Base-by-base conservation (phyloP, 2,113 vertebrate genomes). In the Hepsetus odoe region DNA sequence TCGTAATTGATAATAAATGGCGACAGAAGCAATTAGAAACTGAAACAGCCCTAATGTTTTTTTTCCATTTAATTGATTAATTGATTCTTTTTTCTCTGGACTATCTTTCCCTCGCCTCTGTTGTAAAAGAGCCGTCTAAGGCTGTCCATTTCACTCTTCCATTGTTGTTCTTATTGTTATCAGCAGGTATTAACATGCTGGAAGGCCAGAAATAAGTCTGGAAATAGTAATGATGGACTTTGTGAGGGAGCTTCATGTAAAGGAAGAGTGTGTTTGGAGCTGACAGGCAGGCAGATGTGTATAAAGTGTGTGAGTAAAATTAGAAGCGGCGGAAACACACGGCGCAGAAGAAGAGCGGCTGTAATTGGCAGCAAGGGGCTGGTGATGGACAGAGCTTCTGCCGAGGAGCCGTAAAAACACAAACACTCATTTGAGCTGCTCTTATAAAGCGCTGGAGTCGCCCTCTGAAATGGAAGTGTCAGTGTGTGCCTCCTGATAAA, bases 401-500 rank as follows among this genome's bases (percentile, higher is more conserved):
- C 42, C 2, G 30, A 64, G 22, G 40, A 64, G 58, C 72, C 44
- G 62, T 65, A 75, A 33, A 75, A 28, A 75, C 59, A 75, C 44
- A 74, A 42, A 65, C 73, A 53, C 30, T 51, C 44, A 53, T 75
- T 75, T 65, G 30, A 46, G 44, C 59, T 53, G 59, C 73, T 53
- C 59, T 65, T 53, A 75, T 75, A 75, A 75, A 75, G 58, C n/a
- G 59, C 59, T 49, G 5, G 42, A 65, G 59, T 38, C 61, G 3
- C 49, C 65, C 44, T 24, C 44, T 35, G 20, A 75, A 65, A 75
- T 75, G 59, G 44, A 75, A 65, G 73, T 62, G 66, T 77, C 66
- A 77, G 42, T 16, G 7, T 71, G 69, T 72, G 46, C n/a, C 22
- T 72, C 33, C 73, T 75, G 73, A 75, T 75, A 75, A 73, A 77